Base-by-base conservation (phyloP, 2,888 invertebrate genomes). In the Epistrophe eligans region DNA sequence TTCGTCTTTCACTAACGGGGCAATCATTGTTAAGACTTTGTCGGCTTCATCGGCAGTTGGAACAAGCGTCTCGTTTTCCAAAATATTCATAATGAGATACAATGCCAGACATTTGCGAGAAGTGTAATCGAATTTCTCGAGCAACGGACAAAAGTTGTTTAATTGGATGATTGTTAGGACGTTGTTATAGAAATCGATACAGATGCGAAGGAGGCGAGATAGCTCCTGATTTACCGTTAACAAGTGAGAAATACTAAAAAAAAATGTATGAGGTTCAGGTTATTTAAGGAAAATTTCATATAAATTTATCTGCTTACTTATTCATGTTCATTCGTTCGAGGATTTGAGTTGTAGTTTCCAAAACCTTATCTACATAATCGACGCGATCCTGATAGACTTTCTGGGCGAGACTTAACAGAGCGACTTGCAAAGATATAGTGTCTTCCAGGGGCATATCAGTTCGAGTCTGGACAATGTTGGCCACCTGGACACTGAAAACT, bases 401-500 rank as follows among this genome's bases (percentile, higher is more conserved):
- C 90, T 99, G 96, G 0, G 99, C 99, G 88, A 99, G 94, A 93
- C 98, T 98, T 76, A 99, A 95, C 58, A 99, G 94, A 8, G 99
- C 97, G 74, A 99, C 97, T 94, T 99, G 99, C 76, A 99, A 94
- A 9, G 99, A 96, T 19, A 99, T 96, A 91, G 98, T 98, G 93
- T 99, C 99, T 93, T 99, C 99, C 28, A 97, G 93, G 0, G 99
- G 97, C 96, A 99, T 97, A 92, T 99, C 98, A 83, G 96, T 96
- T 58, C 99, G 96, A 84, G 96, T 97, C 95, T 98, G 97, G 84
- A 99, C 98, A 89, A 99, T 98, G 81, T 97, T 96, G 0, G 98
- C 97, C 5, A 99, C 98, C 94, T 99, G 99, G 90, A 98, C 97
- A 2, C 99, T 99, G 93, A 99, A 99, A 48, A 99, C 98, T 91